These are phyloP conservation scores for Notothenia rossii DNA, from an alignment of 2,113 vertebrate species.

Conservation along the genomic window DNA sequence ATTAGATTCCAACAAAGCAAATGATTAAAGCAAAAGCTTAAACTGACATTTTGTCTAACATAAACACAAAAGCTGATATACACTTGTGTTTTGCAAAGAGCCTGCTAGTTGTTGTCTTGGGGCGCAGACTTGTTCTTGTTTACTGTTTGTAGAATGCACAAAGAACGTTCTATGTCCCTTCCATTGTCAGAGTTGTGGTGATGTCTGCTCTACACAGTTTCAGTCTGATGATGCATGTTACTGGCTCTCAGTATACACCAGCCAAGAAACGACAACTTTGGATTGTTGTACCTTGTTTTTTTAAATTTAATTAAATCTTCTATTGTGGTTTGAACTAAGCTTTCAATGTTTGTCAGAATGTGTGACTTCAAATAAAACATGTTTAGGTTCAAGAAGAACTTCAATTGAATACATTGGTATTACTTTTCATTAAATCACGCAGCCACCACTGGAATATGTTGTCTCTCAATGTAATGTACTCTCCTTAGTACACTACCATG, in stretches of 20 bases:
- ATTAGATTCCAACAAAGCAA: slow-evolving; percentile 42
- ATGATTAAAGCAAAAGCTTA: background rate
- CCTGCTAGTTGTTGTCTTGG: background rate
- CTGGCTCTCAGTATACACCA: background rate
- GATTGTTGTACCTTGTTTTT: too few relatives aligned
- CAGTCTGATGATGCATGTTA: background rate
- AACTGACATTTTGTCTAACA: slow-evolving; percentile 6
- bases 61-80: slow-evolving; percentile 1
- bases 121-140: background rate
- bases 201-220: slow-evolving; percentile 9
- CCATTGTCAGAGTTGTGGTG: slow-evolving; percentile 4
- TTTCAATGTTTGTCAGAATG: too few relatives aligned
- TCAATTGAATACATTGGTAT: too few relatives aligned
- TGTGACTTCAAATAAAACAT: too few relatives aligned
- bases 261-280: background rate
- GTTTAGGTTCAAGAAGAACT: too few relatives aligned
- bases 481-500: too few relatives aligned
- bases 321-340: too few relatives aligned
- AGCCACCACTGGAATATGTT: too few relatives aligned
- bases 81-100: background rate
- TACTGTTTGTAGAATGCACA: slow-evolving; percentile 39
- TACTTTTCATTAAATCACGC: too few relatives aligned
- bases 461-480: too few relatives aligned
- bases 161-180: slow-evolving; percentile 7
- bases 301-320: too few relatives aligned